These are phyloP conservation scores for Tragopan temminckii DNA, from an alignment of 2,797 vertebrate species.

Conservation along the genomic window DNA sequence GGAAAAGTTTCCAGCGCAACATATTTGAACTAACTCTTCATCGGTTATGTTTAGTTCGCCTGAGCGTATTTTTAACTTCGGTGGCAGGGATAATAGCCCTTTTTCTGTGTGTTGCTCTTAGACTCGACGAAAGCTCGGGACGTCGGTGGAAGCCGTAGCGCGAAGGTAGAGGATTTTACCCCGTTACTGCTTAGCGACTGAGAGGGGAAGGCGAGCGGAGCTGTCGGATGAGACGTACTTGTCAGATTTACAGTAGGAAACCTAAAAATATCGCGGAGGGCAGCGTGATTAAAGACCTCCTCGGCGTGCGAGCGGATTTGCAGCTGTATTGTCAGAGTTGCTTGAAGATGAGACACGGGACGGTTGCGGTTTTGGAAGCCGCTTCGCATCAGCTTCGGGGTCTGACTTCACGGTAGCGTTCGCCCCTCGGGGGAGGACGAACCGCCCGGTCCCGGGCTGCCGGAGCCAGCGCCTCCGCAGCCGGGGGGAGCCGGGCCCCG, in stretches of 20 bases:
- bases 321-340: constrained; percentile 34
- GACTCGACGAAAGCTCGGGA: neutral
- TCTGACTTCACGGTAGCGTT: constrained; percentile 77
- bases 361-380: constrained; percentile 59
- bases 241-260: constrained; percentile 48
- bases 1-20: constrained; percentile 71
- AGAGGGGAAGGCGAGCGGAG: neutral
- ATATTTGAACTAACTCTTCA: constrained; percentile 60
- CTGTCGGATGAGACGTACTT: neutral
- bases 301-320: constrained; percentile 82
- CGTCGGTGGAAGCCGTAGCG: neutral
- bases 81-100: constrained; percentile 34
- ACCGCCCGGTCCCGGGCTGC: neutral
- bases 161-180: neutral
- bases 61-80: constrained; percentile 56
- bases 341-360: constrained; percentile 79
- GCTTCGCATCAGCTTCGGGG: constrained; percentile 70
- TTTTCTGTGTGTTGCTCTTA: constrained; percentile 5
- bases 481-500: neutral
- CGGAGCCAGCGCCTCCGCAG: neutral
- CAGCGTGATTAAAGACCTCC: constrained; percentile 75
- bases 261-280: constrained; percentile 58
- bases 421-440: constrained; percentile 42
- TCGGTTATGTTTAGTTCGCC: constrained; percentile 60
- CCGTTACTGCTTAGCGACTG: neutral